Base-by-base conservation (phyloP, 1,140 invertebrate species). In the Drosophila rufa region DNA sequence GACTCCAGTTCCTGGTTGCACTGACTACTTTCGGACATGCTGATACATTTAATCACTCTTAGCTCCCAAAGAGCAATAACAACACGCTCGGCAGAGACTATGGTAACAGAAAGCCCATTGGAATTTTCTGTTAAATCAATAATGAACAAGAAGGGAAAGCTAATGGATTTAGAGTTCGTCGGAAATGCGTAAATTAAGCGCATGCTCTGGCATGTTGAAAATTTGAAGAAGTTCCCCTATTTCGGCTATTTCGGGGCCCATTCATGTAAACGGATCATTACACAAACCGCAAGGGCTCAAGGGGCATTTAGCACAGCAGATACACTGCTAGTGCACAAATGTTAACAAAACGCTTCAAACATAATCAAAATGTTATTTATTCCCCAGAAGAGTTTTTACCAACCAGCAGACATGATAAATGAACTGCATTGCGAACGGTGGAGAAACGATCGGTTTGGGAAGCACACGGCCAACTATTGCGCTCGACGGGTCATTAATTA, bases 401-500 rank as follows among this genome's bases (percentile, higher is more conserved):
- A 48, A 77, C 62, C 51, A 69, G 61, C 56, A 25, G 55, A 78
- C 55, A 89, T 89, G 84, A 87, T 84, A 80, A 87, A 87, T 87
- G 84, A 69, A 30, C 33, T 64, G 69, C 46, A 67, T 57, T 86
- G 69, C 68, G 62, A 42, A 50, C 46, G 38, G 42, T 67, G 55
- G 57, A 66, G 73, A 80, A 74, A 75, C 74, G 75, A 85, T 86
- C 79, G 73, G 40, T 50, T 61, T 25, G 48, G 42, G 69, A 75
- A 61, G 77, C 50, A 64, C 50, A 64, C 71, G 67, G 76, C 65
- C 84, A 75, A 80, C 68, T 80, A 82, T 53, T 64, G n/a, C 48
- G 55, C 84, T 65, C 76, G 69, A 51, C 80, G 85, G 85, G 62
- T 69, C 84, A 89, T 87, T 80, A 84, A 87, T 84, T 89, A 84